phyloP scores from a whole-genome alignment of 2,888 invertebrate genomes.

The Drosophila buzzatii region DNA sequence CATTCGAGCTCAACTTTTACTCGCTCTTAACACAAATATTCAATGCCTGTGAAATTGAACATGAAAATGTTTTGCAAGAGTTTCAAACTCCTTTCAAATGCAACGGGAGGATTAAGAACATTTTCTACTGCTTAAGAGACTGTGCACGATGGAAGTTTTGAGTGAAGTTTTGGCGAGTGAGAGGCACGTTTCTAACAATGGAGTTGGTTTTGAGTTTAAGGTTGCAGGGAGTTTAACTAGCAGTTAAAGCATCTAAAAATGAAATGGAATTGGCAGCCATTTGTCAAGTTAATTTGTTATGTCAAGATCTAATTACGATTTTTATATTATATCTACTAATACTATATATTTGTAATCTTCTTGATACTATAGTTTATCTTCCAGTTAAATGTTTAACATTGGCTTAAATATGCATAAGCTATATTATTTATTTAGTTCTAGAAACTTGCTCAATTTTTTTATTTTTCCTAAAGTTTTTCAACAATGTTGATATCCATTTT shows the following conservation, averaged over 20 bases:
- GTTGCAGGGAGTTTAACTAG: neutral
- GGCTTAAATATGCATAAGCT: too few relatives aligned
- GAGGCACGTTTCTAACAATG: neutral
- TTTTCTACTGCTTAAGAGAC: neutral
- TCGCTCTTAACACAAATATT: conserved; percentile 1
- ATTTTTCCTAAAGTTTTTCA: too few relatives aligned
- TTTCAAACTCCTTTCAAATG: neutral
- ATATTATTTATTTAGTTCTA: too few relatives aligned
- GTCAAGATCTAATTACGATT: too few relatives aligned
- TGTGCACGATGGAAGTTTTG: neutral
- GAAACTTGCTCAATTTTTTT: too few relatives aligned
- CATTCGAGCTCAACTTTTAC: conserved; percentile 24
- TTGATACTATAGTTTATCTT: too few relatives aligned
- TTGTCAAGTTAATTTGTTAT: neutral
- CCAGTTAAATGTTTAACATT: neutral
- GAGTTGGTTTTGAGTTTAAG: neutral
- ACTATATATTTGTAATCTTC: too few relatives aligned
- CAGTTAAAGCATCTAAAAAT: neutral
- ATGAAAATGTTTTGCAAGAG: conserved; percentile 10
- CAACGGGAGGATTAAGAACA: conserved; percentile 5
- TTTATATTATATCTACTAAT: too few relatives aligned
- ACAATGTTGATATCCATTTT: too few relatives aligned
- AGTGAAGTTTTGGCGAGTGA: neutral
- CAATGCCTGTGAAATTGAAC: conserved; percentile 9
- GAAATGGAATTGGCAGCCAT: neutral